Base-by-base conservation (phyloP, 2,797 vertebrate species). In the Sebastes diploproa region DNA sequence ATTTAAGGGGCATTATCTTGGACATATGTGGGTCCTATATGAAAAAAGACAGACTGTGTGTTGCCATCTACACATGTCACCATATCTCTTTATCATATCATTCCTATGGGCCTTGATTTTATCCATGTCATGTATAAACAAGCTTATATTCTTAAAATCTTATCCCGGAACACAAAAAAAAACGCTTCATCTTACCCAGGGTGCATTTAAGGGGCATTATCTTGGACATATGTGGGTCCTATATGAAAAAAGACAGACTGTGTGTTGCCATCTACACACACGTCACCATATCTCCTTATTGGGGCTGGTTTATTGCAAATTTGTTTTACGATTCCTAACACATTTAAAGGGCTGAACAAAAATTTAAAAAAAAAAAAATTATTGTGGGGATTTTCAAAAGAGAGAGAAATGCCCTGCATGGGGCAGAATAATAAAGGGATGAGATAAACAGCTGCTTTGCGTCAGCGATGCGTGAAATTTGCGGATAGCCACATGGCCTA, bases 391-490 rank as follows among this genome's bases (percentile, higher is more conserved):
- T 18, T 25, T 72, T 3, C 10, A 63, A 73, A 52, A 61, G 9
- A 34, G 29, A 36, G 27, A 38, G 23, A 2, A n/a, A 2, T 58
- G 62, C 52, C 36, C 56, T 14, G 36, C 36, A 38, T 38, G 22
- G 60, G 32, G 67, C 32, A 74, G 36, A 54, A 29, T 30, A 16
- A 29, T 30, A 16, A 50, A 63, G 6, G 62, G 56, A 88, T 60
- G 58, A 85, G 62, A 86, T 72, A 79, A 72, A 85, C 93, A 92
- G 93, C 89, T 93, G 92, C 82, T 93, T 92, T 85, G 89, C 34
- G 81, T 93, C 90, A 92, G 84, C 67, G 72, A 75, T 86, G 90
- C 92, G 86, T 92, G 90, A 92, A 87, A 93, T 92, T 84, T 93
- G 91, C 77, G 86, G 89, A 89, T 69, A 88, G 85, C 90, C 91